These are phyloP conservation scores for Trachythela sp. DNA, from an alignment of 64 coral and sea anemone species.

Conservation along the genomic window DNA sequence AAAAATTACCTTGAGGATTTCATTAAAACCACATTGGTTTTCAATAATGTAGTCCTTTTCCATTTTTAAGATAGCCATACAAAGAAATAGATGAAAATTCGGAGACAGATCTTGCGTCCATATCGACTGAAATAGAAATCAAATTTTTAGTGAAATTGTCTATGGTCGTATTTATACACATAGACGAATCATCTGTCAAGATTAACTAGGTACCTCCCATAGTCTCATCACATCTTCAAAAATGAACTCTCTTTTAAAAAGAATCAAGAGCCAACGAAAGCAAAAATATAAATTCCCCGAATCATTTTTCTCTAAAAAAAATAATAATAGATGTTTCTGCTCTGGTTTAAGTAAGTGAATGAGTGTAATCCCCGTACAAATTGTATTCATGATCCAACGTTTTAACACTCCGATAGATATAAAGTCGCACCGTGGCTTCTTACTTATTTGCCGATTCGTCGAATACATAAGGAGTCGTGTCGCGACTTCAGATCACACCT, in stretches of 20 bases:
- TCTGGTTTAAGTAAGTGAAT: neutral
- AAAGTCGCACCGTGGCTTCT: too few relatives aligned
- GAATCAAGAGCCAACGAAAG: slow-evolving; percentile 95
- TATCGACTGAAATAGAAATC: slow-evolving; percentile 51
- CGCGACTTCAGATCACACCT: too few relatives aligned
- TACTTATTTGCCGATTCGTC: too few relatives aligned
- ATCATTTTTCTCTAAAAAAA: slow-evolving; percentile 80
- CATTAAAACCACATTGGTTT: slow-evolving; percentile 74
- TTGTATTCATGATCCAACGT: too few relatives aligned
- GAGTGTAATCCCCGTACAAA: too few relatives aligned
- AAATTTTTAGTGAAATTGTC: neutral
- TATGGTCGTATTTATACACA: too few relatives aligned
- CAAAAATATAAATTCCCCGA: slow-evolving; percentile 96
- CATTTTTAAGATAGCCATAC: slow-evolving; percentile 79
- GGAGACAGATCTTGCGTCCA: slow-evolving; percentile 93
- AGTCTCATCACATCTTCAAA: slow-evolving; percentile 86
- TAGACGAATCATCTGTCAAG: too few relatives aligned
- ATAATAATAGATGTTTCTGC: neutral
- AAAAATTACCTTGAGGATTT: slow-evolving; percentile 67
- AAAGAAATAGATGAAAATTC: slow-evolving; percentile 86
- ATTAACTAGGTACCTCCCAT: slow-evolving; percentile 78
- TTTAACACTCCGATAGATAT: too few relatives aligned
- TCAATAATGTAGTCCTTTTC: slow-evolving; percentile 78
- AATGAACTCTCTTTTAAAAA: slow-evolving; percentile 88
- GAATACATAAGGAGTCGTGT: too few relatives aligned